phyloP scores from a whole-genome alignment of 2,888 invertebrate species.

The Nomada ruficornis region DNA sequence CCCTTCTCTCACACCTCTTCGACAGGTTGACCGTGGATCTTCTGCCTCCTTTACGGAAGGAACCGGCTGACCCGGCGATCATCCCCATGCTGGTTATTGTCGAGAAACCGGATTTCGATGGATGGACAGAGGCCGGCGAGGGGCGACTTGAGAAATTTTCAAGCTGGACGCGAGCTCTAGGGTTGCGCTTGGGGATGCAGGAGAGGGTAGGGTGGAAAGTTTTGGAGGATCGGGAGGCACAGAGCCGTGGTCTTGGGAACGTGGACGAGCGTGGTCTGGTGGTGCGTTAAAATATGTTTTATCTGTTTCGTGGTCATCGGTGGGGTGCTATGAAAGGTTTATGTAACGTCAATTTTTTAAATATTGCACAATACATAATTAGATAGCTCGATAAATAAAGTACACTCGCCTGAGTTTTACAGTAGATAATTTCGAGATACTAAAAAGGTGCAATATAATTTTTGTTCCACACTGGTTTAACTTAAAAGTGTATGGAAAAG shows the following conservation, averaged over 20 bases:
- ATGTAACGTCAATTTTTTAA: no score
- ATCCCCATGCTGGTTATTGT: constrained; percentile 61
- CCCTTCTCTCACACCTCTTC: constrained; percentile 57
- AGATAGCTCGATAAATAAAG: no score
- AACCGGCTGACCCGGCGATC: constrained; percentile 60
- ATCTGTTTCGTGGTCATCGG: no score
- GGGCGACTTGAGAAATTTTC: constrained; percentile 42
- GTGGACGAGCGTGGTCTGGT: neutral
- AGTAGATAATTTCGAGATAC: no score
- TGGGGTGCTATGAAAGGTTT: no score
- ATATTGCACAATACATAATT: no score
- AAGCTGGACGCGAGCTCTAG: neutral
- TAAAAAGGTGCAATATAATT: no score
- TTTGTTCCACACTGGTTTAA: no score
- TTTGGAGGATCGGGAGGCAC: neutral
- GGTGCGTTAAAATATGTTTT: no score
- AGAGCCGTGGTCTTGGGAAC: constrained; percentile 4
- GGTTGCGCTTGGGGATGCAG: neutral
- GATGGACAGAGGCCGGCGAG: constrained; percentile 53
- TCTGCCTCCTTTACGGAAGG: constrained; percentile 55
- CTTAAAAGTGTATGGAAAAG: no score
- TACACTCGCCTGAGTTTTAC: no score
- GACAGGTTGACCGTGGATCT: constrained; percentile 67
- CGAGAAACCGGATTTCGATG: constrained; percentile 63
- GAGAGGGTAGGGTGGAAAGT: constrained; percentile 5